Evolutionary conservation across 2,797 vertebrate species (phyloP).

Genomic region (Paramormyrops hopkinsi): DNA sequence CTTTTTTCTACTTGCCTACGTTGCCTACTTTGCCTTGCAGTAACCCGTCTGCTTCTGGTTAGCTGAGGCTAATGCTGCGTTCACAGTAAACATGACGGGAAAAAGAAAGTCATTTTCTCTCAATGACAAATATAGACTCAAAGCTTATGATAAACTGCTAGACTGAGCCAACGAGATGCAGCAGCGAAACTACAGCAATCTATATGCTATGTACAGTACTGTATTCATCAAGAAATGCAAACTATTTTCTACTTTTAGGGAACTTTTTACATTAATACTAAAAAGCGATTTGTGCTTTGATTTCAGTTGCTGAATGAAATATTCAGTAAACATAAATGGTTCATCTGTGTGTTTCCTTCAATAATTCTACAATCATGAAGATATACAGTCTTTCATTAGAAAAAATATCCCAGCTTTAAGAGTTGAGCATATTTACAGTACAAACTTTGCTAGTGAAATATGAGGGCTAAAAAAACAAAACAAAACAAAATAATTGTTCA

Average conservation of each 20-base stretch:
- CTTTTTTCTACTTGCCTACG: not conserved
- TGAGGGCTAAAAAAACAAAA: too few relatives aligned
- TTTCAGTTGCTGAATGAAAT: too few relatives aligned
- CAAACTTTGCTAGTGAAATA: too few relatives aligned
- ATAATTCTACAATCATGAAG: too few relatives aligned
- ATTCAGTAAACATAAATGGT: too few relatives aligned
- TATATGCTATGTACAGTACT: not conserved
- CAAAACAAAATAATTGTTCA: too few relatives aligned
- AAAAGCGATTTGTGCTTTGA: too few relatives aligned
- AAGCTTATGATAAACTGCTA: not conserved
- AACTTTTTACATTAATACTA: not conserved
- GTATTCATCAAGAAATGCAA: not conserved
- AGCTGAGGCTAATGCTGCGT: not conserved
- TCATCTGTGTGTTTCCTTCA: too few relatives aligned
- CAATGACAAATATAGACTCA: not conserved
- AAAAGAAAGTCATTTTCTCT: not conserved
- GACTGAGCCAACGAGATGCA: not conserved
- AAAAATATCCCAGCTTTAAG: too few relatives aligned
- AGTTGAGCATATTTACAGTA: too few relatives aligned
- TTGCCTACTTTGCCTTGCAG: not conserved
- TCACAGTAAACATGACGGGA: not conserved
- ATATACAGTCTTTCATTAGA: too few relatives aligned
- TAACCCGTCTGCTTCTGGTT: not conserved
- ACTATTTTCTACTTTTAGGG: not conserved
- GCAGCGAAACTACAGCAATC: not conserved